A percentile compares a stretch with the other conserved stretches of the same genome.
Evolutionary conservation across 1,140 invertebrate genomes (phyloP).

Genomic region (Oedothorax gibbosus): DNA sequence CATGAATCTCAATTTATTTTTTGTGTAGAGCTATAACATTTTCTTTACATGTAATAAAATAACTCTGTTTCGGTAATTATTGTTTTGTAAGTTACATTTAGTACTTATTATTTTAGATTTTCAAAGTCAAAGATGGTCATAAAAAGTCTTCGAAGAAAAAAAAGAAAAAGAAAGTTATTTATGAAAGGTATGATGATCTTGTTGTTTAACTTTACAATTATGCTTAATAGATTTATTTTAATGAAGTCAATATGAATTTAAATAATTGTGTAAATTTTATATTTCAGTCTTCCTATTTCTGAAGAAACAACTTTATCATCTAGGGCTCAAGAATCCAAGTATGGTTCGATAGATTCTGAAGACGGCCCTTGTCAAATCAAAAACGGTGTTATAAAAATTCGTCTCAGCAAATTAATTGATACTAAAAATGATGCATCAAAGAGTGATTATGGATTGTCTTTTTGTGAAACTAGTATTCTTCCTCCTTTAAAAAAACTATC

Average conservation of each 20-base stretch:
- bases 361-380: conserved; percentile 44
- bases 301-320: conserved; percentile 3
- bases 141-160: conserved; percentile 34
- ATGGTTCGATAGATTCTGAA: conserved; percentile 13
- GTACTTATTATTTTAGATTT: too few species aligned
- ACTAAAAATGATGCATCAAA: not conserved
- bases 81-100: too few species aligned
- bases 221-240: not conserved
- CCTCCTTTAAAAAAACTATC: conserved; percentile 38
- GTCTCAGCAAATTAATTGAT: conserved; percentile 38
- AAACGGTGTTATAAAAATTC: conserved; percentile 58
- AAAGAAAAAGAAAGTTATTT: conserved; percentile 42
- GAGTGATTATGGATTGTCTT: conserved; percentile 29
- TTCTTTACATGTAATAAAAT: too few species aligned
- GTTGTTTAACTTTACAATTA: not conserved
- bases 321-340: not conserved
- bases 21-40: too few species aligned
- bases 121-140: too few species aligned
- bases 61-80: too few species aligned
- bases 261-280: not conserved
- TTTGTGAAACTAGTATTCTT: conserved; percentile 17
- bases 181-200: conserved; percentile 33
- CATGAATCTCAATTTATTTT: too few species aligned
- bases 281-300: conserved; percentile 33
- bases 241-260: not conserved